Base-by-base conservation (phyloP, 2,113 vertebrate genomes). In the Perca fluviatilis region DNA sequence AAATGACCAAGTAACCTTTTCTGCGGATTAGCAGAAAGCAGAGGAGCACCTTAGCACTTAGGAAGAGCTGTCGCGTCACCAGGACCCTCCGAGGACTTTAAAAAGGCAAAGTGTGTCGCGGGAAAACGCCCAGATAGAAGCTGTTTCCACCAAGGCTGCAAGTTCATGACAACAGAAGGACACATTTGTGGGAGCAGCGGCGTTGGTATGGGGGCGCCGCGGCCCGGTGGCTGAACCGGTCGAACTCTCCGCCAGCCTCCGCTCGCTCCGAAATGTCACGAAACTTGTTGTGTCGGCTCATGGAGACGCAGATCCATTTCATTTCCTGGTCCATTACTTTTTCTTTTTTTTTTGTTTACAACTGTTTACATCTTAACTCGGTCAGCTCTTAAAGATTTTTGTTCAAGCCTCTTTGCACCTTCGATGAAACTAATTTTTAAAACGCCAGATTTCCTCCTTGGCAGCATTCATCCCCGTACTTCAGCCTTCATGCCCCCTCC, bases 41-140 rank as follows among this genome's bases (percentile, higher is more conserved):
- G 76, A 75, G 84, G 73, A 85, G 80, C 74, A 67, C 72, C 64
- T 82, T 80, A 88, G 88, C 83, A 80, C 81, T 86, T 80, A 66
- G 43, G 19, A 10, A 56, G 61, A 33, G 62, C 65, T 27, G 61
- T 27, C 15, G 33, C 2, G 46, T 63, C 49, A 57, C 53, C 66
- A 2, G 73, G 86, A 82, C 47, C 62, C 49, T 54, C 13, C 11
- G 54, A 54, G 60, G 74, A 80, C 40, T 14, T 23, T 50, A 43
- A 33, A 63, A 58, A 68, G 63, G 58, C 50, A 0, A 33, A 19
- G 50, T 69, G 9, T 10, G 47, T 13, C 3, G 11, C 27, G 3
- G 57, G 66, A 53, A 12, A 25, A 49, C 49, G 7, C 30, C 49
- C 54, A 5, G 25, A 16, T 0, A n/a, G 19, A 56, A 53, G 25